Evolutionary conservation across 2,797 vertebrate genomes (phyloP).

Genomic region (Eleutherodactylus coqui): DNA sequence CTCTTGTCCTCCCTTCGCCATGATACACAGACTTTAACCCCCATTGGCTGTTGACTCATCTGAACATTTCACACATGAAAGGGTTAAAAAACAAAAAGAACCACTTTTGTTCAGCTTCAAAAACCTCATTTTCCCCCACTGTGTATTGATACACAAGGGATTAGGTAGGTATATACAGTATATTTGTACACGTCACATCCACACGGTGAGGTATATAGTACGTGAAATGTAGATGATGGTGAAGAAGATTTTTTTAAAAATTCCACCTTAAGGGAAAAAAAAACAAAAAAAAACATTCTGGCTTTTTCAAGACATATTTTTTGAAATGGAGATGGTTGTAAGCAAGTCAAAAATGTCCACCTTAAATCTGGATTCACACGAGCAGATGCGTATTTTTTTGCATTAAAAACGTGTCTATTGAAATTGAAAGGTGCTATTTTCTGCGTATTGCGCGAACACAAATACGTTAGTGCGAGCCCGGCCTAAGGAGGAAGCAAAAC

Average conservation of each 20-base stretch:
- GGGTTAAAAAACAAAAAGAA: conserved; percentile 13
- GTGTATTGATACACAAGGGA: conserved; percentile 31
- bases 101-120: conserved; percentile 3
- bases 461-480: no score
- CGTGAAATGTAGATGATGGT: neutral
- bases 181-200: conserved; percentile 6
- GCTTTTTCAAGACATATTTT: neutral
- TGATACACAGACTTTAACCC: conserved; percentile 25
- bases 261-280: neutral
- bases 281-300: neutral
- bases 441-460: no score
- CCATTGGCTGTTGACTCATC: conserved; percentile 24
- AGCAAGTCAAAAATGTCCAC: no score
- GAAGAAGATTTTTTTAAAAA: neutral
- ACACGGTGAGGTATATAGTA: neutral
- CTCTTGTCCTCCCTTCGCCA: conserved; percentile 36
- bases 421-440: no score
- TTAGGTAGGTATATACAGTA: conserved; percentile 38
- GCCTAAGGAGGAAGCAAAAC: neutral
- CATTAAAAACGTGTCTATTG: no score
- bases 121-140: neutral
- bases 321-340: no score
- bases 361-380: no score
- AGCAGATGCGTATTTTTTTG: no score
- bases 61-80: conserved; percentile 1